Conservation (phyloP, 1,140 invertebrate species). For the Riptortus pedestris region DNA sequence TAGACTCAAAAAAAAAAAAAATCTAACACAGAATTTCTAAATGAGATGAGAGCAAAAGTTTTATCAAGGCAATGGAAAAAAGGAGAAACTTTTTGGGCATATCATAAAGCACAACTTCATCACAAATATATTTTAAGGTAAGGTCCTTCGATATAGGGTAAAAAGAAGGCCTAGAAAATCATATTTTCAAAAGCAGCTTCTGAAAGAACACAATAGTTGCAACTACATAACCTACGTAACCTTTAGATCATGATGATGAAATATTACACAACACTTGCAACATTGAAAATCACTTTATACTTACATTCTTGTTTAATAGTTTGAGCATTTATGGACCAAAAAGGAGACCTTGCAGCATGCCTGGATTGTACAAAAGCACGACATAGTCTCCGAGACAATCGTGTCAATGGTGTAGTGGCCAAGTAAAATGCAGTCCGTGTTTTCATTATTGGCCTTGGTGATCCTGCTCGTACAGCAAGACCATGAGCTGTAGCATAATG, state of each 20-base stretch:
- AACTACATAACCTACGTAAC: too few relatives aligned
- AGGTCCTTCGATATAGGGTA: neutral
- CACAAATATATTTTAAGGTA: neutral
- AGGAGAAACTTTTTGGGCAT: too few relatives aligned
- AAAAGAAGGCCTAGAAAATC: neutral
- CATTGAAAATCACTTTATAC: too few relatives aligned
- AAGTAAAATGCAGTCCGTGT: slow-evolving; percentile 92
- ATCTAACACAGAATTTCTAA: too few relatives aligned
- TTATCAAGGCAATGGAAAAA: too few relatives aligned
- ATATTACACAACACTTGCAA: too few relatives aligned
- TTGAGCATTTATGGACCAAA: slow-evolving; percentile 70
- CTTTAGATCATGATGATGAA: too few relatives aligned
- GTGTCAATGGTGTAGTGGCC: slow-evolving; percentile 75
- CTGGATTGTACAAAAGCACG: slow-evolving; percentile 69
- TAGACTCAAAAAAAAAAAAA: too few relatives aligned
- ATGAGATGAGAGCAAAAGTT: too few relatives aligned
- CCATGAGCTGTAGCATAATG: slow-evolving; percentile 89
- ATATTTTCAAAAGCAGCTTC: neutral
- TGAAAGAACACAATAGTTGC: too few relatives aligned
- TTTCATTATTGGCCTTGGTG: slow-evolving; percentile 88
- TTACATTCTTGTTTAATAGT: slow-evolving; percentile 76
- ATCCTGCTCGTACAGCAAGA: slow-evolving; percentile 52
- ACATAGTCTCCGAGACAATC: slow-evolving; percentile 75
- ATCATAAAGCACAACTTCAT: too few relatives aligned
- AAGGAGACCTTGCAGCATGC: slow-evolving; percentile 78